Evolutionary conservation across 2,113 vertebrate genomes (phyloP).

Genomic region (Oophaga pumilio): DNA sequence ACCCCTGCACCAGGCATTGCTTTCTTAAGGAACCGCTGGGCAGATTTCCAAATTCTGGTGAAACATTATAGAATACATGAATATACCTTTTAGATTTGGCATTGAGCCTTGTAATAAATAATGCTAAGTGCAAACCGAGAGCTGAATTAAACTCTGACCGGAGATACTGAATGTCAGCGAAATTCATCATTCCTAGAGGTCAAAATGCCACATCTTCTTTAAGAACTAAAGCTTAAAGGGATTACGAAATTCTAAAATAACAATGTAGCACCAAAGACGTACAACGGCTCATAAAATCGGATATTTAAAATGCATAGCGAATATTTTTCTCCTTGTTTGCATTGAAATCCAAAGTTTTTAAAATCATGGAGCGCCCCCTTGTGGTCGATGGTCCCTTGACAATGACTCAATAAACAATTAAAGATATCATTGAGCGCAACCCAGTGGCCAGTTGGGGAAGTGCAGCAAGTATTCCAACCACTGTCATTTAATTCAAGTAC

Average conservation of each 20-base stretch:
- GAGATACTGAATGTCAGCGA: not conserved
- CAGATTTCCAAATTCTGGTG: not conserved
- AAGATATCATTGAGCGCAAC: not conserved
- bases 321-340: not conserved
- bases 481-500: not conserved
- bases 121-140: not conserved
- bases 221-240: not conserved
- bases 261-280: not conserved
- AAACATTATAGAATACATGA: not conserved
- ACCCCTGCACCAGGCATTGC: not conserved
- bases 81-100: conserved; percentile 2
- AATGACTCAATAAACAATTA: not conserved
- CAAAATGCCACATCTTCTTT: not conserved
- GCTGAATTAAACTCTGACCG: not conserved
- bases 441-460: conserved; percentile 1
- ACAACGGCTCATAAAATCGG: not conserved
- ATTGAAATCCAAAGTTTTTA: not conserved
- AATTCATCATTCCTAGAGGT: not conserved
- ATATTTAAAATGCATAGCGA: not conserved
- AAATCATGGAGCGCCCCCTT: not conserved
- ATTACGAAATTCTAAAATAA: not conserved
- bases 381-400: not conserved
- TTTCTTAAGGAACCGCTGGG: not conserved
- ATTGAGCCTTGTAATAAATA: not conserved
- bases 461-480: conserved; percentile 2